Conservation (phyloP, 1,140 invertebrate genomes). For the Aphelinus atriplicis region DNA sequence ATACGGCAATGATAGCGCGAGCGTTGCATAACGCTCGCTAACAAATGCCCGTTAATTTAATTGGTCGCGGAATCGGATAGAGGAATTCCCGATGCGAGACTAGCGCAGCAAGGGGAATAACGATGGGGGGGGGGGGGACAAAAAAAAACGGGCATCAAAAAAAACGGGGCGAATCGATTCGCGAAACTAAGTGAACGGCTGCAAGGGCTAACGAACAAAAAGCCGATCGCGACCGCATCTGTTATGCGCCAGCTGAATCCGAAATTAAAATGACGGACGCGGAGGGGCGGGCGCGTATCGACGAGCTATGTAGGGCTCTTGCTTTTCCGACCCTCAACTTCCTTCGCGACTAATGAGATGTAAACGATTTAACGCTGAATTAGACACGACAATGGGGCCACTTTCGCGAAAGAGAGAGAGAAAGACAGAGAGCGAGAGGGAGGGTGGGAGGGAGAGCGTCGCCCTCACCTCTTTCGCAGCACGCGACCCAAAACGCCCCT, state of each 20-base stretch:
- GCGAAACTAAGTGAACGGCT: too few relatives aligned
- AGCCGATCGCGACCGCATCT: background rate
- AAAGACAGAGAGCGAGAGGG: background rate
- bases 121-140: too few relatives aligned
- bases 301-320: background rate
- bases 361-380: slow-evolving; percentile 68
- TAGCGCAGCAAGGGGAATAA: background rate
- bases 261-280: slow-evolving; percentile 58
- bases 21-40: background rate
- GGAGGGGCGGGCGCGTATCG: background rate
- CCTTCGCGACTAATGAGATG: slow-evolving; percentile 65
- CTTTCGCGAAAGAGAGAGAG: slow-evolving; percentile 26
- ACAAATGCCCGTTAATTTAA: slow-evolving; percentile 32
- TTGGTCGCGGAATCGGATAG: background rate
- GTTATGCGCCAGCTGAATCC: slow-evolving; percentile 45
- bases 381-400: slow-evolving; percentile 64
- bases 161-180: background rate
- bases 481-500: slow-evolving; percentile 13
- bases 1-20: slow-evolving; percentile 19
- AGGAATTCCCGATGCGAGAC: too few relatives aligned
- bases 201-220: background rate
- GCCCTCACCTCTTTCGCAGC: background rate
- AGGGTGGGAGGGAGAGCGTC: background rate
- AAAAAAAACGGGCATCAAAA: background rate
- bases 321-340: slow-evolving; percentile 37